phyloP scores from a whole-genome alignment of 2,113 vertebrate genomes.

The Nettapus auritus region DNA sequence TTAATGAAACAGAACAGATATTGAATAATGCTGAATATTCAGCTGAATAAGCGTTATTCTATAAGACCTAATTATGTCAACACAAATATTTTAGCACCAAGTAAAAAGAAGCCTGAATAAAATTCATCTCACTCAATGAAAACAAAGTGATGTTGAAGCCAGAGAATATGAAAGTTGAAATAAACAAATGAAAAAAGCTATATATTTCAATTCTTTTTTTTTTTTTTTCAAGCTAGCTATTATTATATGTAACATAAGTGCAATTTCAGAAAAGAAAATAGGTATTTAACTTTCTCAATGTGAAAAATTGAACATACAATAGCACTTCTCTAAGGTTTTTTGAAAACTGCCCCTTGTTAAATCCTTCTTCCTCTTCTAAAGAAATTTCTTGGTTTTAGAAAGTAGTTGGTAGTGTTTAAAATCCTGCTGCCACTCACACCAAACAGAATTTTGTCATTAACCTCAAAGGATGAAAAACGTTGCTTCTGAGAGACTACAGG shows the following conservation, averaged over 20 bases:
- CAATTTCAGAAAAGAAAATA: not conserved
- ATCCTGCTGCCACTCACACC: not conserved
- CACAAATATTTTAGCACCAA: slow-evolving; percentile 42
- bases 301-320: not conserved
- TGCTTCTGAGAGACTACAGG: not conserved
- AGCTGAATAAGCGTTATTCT: slow-evolving; percentile 22
- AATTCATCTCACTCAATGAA: not conserved
- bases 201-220: not conserved
- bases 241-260: not conserved
- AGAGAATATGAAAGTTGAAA: slow-evolving; percentile 4
- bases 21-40: slow-evolving; percentile 37
- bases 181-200: not conserved
- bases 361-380: not conserved
- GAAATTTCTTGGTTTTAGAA: not conserved
- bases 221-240: not conserved
- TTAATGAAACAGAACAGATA: slow-evolving; percentile 6
- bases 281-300: not conserved
- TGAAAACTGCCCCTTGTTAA: not conserved
- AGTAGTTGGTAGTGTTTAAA: not conserved
- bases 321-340: not conserved
- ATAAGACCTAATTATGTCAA: slow-evolving; percentile 38
- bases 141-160: slow-evolving; percentile 10
- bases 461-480: not conserved
- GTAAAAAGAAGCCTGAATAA: slow-evolving; percentile 42
- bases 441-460: not conserved